These are phyloP conservation scores for Chloroceryle aenea DNA, from an alignment of 2,113 vertebrate species.

Conservation along the genomic window DNA sequence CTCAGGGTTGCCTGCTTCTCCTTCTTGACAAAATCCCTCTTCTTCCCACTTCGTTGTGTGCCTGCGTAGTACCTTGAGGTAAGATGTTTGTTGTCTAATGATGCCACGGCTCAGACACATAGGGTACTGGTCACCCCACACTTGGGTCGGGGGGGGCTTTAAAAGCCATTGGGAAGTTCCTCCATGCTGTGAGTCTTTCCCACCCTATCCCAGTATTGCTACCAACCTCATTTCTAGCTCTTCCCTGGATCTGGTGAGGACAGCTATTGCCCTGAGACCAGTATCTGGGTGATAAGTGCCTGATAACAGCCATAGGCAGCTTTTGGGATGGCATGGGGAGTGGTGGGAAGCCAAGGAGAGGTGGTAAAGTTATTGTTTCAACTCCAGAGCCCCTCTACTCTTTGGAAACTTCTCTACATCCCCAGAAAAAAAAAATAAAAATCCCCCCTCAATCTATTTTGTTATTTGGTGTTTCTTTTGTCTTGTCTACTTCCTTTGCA, in stretches of 20 bases:
- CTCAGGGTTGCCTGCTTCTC: neutral
- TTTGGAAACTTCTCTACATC: neutral
- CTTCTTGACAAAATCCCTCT: neutral
- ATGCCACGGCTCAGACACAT: fast-evolving
- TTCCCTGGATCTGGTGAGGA: neutral
- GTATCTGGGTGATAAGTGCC: neutral
- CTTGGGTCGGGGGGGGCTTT: neutral
- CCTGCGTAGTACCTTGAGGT: neutral
- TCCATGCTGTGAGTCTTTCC: neutral
- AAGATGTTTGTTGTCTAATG: neutral
- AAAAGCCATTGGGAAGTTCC: neutral
- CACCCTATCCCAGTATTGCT: neutral
- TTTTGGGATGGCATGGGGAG: neutral
- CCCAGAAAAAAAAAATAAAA: neutral
- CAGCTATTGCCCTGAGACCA: neutral
- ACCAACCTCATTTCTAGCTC: neutral
- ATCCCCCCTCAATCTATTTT: neutral
- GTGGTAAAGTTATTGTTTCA: neutral
- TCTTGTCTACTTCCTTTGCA: neutral
- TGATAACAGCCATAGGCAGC: neutral
- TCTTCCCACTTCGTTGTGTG: neutral
- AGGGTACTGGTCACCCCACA: fast-evolving
- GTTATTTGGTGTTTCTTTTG: neutral
- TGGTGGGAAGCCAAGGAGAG: neutral
- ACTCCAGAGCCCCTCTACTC: neutral